Conservation (phyloP, 2,113 vertebrate species). For the Guaruba guarouba region DNA sequence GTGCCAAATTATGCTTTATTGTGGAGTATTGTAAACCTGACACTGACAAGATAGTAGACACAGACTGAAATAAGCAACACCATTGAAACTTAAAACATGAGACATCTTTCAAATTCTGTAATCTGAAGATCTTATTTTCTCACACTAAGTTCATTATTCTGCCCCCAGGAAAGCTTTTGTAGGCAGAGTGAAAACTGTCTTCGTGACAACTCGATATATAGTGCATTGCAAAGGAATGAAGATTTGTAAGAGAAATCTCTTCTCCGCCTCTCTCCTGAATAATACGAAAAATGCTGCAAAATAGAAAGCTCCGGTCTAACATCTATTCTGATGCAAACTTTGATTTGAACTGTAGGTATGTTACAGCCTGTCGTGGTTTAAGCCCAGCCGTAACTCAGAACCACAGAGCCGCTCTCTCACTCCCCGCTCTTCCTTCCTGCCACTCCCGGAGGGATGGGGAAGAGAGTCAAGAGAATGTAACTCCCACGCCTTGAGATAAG, state of each 20-base stretch:
- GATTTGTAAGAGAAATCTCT: not conserved
- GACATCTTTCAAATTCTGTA: not conserved
- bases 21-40: not conserved
- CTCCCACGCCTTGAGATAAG: no score
- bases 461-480: no score
- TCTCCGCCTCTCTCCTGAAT: not conserved
- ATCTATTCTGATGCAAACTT: not conserved
- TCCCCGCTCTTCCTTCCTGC: no score
- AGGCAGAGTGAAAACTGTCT: not conserved
- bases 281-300: not conserved
- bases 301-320: not conserved
- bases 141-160: not conserved
- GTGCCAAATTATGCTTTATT: not conserved
- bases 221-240: not conserved
- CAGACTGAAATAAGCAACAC: not conserved
- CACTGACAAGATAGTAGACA: not conserved
- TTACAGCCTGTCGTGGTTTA: not conserved
- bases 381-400: no score
- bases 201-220: not conserved
- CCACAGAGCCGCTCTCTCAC: no score
- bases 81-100: slow-evolving; percentile 8
- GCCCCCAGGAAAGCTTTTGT: not conserved
- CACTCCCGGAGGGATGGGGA: no score
- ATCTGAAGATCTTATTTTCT: not conserved
- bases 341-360: not conserved